A percentile compares a stretch with the other conserved stretches of the same genome.
These are phyloP conservation scores for Resseliella maxima DNA, from an alignment of 2,888 invertebrate species.

Conservation along the genomic window DNA sequence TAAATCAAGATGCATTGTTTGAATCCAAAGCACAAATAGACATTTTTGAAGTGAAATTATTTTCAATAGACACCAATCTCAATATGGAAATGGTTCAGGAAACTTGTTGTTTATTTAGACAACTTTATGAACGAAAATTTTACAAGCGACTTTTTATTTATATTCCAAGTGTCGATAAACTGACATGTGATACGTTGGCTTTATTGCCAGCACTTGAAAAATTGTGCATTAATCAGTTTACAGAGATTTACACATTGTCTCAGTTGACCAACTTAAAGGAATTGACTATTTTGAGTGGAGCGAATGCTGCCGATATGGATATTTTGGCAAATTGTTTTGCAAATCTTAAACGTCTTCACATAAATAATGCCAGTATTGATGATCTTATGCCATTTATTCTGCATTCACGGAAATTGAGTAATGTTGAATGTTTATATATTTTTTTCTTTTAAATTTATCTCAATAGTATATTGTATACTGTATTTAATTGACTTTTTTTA, in stretches of 20 bases:
- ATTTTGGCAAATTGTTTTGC: background rate
- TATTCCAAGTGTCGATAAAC: background rate
- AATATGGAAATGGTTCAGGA: background rate
- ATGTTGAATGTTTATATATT: background rate
- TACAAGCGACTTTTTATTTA: background rate
- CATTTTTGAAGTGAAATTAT: background rate
- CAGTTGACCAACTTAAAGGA: constrained; percentile 8
- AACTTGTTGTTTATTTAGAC: background rate
- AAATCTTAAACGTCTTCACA: background rate
- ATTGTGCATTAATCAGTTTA: background rate
- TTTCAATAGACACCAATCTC: background rate
- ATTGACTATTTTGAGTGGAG: background rate
- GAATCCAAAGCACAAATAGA: background rate
- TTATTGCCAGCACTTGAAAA: background rate
- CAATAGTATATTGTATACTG: too few relatives aligned
- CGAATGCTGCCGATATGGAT: background rate
- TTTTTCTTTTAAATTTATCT: too few relatives aligned
- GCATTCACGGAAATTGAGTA: background rate
- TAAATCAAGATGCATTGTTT: background rate
- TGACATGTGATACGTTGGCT: background rate
- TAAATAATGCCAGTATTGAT: background rate
- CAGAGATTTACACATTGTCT: background rate
- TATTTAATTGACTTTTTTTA: too few relatives aligned
- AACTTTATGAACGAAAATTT: background rate
- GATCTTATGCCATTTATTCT: background rate